phyloP scores from a whole-genome alignment of 2,888 invertebrate species.

The Strigamia crassipes region DNA sequence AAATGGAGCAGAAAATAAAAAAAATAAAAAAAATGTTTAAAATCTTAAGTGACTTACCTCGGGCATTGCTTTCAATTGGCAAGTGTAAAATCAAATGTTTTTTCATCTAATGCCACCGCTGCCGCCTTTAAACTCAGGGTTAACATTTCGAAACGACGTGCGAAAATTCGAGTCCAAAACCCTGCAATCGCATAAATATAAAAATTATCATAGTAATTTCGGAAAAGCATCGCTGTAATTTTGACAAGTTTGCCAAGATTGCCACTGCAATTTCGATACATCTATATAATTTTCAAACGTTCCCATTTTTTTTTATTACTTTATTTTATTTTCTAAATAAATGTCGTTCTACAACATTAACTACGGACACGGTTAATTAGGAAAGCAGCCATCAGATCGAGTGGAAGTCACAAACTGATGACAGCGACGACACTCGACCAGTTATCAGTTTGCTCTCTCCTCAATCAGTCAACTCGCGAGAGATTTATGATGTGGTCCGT shows the following conservation, averaged over 20 bases:
- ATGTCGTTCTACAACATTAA: slow-evolving; percentile 18
- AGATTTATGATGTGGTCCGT: slow-evolving; percentile 39
- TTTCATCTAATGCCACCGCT: not conserved
- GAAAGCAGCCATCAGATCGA: slow-evolving; percentile 37
- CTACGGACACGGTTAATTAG: slow-evolving; percentile 22
- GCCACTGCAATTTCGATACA: not conserved
- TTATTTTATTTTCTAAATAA: not conserved
- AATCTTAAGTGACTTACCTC: not conserved
- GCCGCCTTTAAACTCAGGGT: not conserved
- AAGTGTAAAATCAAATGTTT: not conserved
- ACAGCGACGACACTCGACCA: slow-evolving; percentile 18
- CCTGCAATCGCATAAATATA: not conserved
- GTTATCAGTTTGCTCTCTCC: not conserved
- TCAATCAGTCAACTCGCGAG: slow-evolving; percentile 6
- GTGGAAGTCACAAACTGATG: not conserved
- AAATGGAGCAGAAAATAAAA: not conserved
- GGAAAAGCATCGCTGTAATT: too few relatives aligned
- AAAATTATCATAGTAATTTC: too few relatives aligned
- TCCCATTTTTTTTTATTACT: not conserved
- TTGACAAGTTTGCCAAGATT: too few relatives aligned
- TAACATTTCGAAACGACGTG: not conserved
- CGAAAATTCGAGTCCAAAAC: not conserved
- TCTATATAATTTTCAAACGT: not conserved
- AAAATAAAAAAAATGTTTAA: not conserved
- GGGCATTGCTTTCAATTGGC: not conserved